Conservation (phyloP, 1,140 invertebrate genomes). For the Drosophila neocordata region DNA sequence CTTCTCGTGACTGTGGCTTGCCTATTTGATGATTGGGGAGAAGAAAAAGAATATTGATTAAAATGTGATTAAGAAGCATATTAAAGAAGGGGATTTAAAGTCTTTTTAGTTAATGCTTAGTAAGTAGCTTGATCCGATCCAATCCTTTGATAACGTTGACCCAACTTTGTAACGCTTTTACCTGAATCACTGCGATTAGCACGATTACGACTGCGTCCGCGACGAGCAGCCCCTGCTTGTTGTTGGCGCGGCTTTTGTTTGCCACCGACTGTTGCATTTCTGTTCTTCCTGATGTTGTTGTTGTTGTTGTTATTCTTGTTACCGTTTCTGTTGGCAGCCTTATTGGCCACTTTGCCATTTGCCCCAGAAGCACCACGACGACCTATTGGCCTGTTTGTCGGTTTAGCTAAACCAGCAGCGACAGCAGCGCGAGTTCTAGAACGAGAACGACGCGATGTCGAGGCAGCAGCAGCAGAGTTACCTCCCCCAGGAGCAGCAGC, state of each 20-base stretch:
- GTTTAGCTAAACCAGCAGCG: slow-evolving; percentile 42
- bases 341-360: slow-evolving; percentile 48
- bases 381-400: slow-evolving; percentile 19
- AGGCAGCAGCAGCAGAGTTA: slow-evolving; percentile 27
- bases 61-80: neutral
- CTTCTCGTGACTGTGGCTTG: slow-evolving; percentile 42
- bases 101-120: slow-evolving; percentile 16
- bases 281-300: slow-evolving; percentile 36
- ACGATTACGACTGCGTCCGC: slow-evolving; percentile 77
- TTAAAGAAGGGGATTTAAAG: neutral
- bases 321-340: slow-evolving; percentile 53
- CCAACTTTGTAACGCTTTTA: slow-evolving; percentile 72
- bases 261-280: neutral
- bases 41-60: slow-evolving; percentile 22
- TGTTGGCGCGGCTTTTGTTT: slow-evolving; percentile 27
- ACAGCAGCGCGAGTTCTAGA: slow-evolving; percentile 53
- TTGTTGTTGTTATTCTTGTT: slow-evolving; percentile 51
- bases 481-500: slow-evolving; percentile 43
- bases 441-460: slow-evolving; percentile 48
- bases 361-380: slow-evolving; percentile 65
- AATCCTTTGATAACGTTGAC: slow-evolving; percentile 19
- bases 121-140: slow-evolving; percentile 24
- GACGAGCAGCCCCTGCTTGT: slow-evolving; percentile 50
- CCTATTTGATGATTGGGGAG: slow-evolving; percentile 31
- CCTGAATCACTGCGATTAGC: slow-evolving; percentile 63